A percentile compares a stretch with the other conserved stretches of the same genome.
These are phyloP conservation scores for Polymixis lichenea DNA, from an alignment of 2,888 invertebrate species.

Conservation along the genomic window DNA sequence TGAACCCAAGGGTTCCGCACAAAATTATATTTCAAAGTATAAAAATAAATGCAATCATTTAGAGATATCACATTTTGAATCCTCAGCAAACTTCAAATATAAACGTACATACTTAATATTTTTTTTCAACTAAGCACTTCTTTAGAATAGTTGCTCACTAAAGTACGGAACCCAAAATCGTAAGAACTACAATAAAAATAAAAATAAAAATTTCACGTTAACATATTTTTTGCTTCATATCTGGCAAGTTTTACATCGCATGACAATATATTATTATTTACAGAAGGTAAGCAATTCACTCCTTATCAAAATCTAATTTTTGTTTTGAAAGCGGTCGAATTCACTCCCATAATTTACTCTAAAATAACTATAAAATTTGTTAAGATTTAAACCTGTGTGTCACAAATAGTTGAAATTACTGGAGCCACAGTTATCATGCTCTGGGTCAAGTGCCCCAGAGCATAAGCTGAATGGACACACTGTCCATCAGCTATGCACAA, in stretches of 20 bases:
- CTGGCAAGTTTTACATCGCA: constrained; percentile 51
- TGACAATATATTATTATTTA: constrained; percentile 27
- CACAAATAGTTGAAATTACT: constrained; percentile 29
- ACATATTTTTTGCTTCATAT: constrained; percentile 67
- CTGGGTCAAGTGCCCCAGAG: not conserved
- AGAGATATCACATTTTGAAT: constrained; percentile 65
- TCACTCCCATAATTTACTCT: not conserved
- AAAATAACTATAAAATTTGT: not conserved
- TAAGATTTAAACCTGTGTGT: not conserved
- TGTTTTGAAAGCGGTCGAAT: constrained; percentile 35
- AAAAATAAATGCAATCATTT: constrained; percentile 56
- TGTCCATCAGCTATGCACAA: not conserved
- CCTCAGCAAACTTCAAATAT: constrained; percentile 49
- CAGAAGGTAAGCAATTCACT: constrained; percentile 34
- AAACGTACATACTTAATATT: no score
- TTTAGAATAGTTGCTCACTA: constrained; percentile 29
- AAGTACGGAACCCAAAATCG: constrained; percentile 48
- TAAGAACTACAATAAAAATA: constrained; percentile 20
- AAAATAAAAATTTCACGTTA: constrained; percentile 32
- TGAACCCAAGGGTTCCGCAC: constrained; percentile 52
- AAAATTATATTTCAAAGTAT: constrained; percentile 32
- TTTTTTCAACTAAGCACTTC: constrained; percentile 44
- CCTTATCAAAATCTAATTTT: constrained; percentile 31
- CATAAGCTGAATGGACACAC: no score
- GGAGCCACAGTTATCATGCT: not conserved